These are phyloP conservation scores for Calameuta filiformis DNA, from an alignment of 2,888 invertebrate genomes.

Conservation along the genomic window DNA sequence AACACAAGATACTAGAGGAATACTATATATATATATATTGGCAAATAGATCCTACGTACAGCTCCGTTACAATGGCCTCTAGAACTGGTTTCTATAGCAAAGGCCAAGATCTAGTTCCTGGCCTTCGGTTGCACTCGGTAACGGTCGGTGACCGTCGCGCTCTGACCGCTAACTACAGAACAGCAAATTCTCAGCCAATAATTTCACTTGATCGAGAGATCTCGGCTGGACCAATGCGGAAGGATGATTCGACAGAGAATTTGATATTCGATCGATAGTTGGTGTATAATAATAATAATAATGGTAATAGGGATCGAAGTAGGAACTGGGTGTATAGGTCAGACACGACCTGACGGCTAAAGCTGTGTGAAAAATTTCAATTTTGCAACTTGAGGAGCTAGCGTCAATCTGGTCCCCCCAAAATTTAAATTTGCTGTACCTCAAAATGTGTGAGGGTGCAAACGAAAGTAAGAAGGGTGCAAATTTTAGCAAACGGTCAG, in stretches of 20 bases:
- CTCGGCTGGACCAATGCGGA: background rate
- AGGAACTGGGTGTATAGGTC: background rate
- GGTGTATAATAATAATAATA: background rate
- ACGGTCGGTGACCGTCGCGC: background rate
- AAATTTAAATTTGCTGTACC: no score
- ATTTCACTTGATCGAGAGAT: background rate
- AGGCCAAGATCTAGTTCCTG: conserved; percentile 57
- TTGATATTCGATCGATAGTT: background rate
- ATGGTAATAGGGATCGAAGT: background rate
- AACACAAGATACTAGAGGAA: background rate
- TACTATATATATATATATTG: background rate
- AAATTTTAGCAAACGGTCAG: no score
- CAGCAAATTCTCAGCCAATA: background rate
- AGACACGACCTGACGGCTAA: background rate
- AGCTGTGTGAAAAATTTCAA: no score
- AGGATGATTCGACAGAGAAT: background rate
- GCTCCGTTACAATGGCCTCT: conserved; percentile 35
- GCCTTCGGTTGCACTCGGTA: conserved; percentile 36
- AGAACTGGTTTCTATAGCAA: conserved; percentile 46
- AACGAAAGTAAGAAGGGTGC: no score
- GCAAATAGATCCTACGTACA: no score
- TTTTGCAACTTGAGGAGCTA: no score
- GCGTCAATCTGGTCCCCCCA: no score
- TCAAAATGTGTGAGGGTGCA: no score
- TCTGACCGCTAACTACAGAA: background rate